These are phyloP conservation scores for Dendroctonus valens DNA, from an alignment of 1,140 invertebrate genomes.

Conservation along the genomic window DNA sequence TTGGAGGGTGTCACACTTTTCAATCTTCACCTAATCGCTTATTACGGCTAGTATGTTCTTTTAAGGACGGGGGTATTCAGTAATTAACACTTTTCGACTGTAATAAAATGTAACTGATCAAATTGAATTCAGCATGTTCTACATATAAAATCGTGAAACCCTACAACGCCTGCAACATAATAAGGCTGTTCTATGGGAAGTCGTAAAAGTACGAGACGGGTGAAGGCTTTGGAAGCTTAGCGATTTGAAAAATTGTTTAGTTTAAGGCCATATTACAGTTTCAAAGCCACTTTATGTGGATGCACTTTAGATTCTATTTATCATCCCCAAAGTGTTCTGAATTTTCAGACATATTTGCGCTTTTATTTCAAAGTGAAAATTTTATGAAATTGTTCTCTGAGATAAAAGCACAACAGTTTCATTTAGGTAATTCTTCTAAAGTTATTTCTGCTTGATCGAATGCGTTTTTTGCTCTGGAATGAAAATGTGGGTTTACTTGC, in stretches of 20 bases:
- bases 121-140: too few species aligned
- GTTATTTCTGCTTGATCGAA: not conserved
- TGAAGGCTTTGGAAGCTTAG: constrained; percentile 17
- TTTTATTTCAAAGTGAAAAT: constrained; percentile 22
- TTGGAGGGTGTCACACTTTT: too few species aligned
- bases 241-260: constrained; percentile 31
- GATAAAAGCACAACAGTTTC: constrained; percentile 16
- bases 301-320: constrained; percentile 26
- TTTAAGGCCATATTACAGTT: constrained; percentile 28
- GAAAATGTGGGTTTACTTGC: too few species aligned
- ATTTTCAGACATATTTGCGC: constrained; percentile 23
- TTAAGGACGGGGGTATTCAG: too few species aligned
- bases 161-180: constrained; percentile 12
- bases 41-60: too few species aligned
- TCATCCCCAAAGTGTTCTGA: constrained; percentile 25
- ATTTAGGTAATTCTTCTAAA: constrained; percentile 16
- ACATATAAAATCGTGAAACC: not conserved
- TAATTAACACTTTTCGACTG: too few species aligned
- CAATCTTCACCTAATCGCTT: too few species aligned
- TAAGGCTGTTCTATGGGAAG: constrained; percentile 18
- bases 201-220: constrained; percentile 23
- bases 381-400: constrained; percentile 11
- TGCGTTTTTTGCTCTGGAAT: too few species aligned
- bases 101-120: too few species aligned
- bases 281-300: constrained; percentile 28